Conservation (phyloP, 2,888 invertebrate species). For the Orchesellides sinensis region DNA sequence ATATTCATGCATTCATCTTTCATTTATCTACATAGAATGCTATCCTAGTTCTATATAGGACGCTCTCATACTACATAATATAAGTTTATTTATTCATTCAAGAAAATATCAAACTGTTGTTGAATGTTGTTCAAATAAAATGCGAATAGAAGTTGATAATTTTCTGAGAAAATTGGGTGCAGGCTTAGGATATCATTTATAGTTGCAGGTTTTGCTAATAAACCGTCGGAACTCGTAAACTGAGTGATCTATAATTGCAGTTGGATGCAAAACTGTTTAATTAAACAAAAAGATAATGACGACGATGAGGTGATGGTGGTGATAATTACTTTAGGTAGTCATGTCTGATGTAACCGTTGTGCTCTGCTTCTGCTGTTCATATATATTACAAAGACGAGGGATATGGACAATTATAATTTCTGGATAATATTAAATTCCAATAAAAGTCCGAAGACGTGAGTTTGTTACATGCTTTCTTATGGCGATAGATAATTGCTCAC, state of each 20-base stretch:
- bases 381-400: conserved; percentile 13
- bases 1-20: not conserved
- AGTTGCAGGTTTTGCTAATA: conserved; percentile 48
- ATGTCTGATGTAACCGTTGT: conserved; percentile 17
- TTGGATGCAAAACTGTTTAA: conserved; percentile 46
- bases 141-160: not conserved
- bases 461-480: not conserved
- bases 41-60: not conserved
- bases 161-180: conserved; percentile 5
- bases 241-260: conserved; percentile 34
- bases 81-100: not conserved
- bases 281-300: conserved; percentile 29
- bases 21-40: too few relatives aligned
- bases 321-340: conserved; percentile 40
- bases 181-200: not conserved
- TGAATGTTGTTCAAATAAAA: not conserved
- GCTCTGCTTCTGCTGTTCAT: not conserved
- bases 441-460: not conserved
- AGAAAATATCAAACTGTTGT: conserved; percentile 11
- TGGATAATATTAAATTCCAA: not conserved
- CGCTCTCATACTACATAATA: not conserved
- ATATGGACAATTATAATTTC: conserved; percentile 24
- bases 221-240: conserved; percentile 45
- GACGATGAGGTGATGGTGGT: conserved; percentile 36
- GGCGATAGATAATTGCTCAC: not conserved